Evolutionary conservation across 2,888 invertebrate genomes (phyloP).

Genomic region (Nasonovia ribisnigri): DNA sequence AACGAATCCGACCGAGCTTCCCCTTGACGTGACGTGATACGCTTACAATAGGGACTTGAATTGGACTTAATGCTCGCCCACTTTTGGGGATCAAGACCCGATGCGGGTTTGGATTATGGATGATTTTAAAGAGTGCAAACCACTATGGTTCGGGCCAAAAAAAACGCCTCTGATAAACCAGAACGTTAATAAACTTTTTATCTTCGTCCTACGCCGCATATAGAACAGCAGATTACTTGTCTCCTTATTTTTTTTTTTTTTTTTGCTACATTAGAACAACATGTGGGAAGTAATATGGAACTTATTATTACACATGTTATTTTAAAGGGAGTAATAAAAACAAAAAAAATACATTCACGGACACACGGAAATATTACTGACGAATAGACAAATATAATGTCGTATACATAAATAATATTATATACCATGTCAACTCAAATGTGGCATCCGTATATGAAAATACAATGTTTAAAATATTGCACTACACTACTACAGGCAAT

Average conservation of each 20-base stretch:
- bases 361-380: slow-evolving; percentile 54
- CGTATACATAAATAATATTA: slow-evolving; percentile 18
- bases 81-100: slow-evolving; percentile 47
- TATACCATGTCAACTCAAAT: not conserved
- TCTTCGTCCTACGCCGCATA: slow-evolving; percentile 50
- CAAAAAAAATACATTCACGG: slow-evolving; percentile 28
- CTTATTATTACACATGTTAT: slow-evolving; percentile 57
- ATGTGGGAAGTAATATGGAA: slow-evolving; percentile 60
- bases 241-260: slow-evolving; percentile 42
- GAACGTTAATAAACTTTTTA: slow-evolving; percentile 44
- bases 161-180: slow-evolving; percentile 53
- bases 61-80: slow-evolving; percentile 33
- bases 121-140: slow-evolving; percentile 40
- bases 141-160: slow-evolving; percentile 29
- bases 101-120: slow-evolving; percentile 38
- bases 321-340: slow-evolving; percentile 47
- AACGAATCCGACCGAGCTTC: not conserved
- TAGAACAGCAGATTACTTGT: slow-evolving; percentile 30
- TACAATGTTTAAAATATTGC: not conserved
- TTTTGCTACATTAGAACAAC: slow-evolving; percentile 28
- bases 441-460: not conserved
- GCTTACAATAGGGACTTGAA: slow-evolving; percentile 23
- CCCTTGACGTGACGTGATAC: not conserved
- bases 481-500: not conserved
- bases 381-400: slow-evolving; percentile 20